These are phyloP conservation scores for Lethrus apterus DNA, from an alignment of 1,140 invertebrate species.

Conservation along the genomic window DNA sequence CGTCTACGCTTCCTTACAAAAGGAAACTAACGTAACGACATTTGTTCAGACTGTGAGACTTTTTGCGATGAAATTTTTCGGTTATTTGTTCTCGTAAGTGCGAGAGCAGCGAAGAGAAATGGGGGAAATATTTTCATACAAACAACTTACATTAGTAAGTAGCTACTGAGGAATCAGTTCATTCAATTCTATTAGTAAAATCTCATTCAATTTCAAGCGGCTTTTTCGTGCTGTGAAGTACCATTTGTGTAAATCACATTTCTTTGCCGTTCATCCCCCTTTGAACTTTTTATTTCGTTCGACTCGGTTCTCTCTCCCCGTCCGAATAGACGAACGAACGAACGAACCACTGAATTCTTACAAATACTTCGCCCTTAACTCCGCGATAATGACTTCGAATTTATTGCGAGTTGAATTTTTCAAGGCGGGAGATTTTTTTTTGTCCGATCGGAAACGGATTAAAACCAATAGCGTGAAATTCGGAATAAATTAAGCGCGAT, in stretches of 20 bases:
- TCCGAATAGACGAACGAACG: background rate
- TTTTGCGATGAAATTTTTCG: background rate
- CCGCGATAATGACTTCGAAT: no score
- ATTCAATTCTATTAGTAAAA: constrained; percentile 18
- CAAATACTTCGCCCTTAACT: no score
- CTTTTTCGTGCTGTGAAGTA: constrained; percentile 18
- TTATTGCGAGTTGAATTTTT: no score
- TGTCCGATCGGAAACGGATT: no score
- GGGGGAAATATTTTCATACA: constrained; percentile 14
- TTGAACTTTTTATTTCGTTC: constrained; percentile 10
- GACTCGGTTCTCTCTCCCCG: constrained; percentile 9
- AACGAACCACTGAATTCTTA: no score
- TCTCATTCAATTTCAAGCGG: constrained; percentile 18
- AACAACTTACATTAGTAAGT: constrained; percentile 11
- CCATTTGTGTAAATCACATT: constrained; percentile 20
- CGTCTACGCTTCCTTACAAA: background rate
- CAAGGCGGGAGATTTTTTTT: no score
- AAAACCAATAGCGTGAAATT: no score
- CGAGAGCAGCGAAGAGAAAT: background rate
- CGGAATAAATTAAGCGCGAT: no score
- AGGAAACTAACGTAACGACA: constrained; percentile 2
- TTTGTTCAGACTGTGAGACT: background rate
- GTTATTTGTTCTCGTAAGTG: background rate
- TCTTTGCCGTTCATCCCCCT: constrained; percentile 13
- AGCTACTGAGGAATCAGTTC: constrained; percentile 15